Evolutionary conservation across 92 coral and sea anemone genomes (phyloP), one percentile per base, ranked within the genome.

Genomic region (Epizoanthus scotinus): DNA sequence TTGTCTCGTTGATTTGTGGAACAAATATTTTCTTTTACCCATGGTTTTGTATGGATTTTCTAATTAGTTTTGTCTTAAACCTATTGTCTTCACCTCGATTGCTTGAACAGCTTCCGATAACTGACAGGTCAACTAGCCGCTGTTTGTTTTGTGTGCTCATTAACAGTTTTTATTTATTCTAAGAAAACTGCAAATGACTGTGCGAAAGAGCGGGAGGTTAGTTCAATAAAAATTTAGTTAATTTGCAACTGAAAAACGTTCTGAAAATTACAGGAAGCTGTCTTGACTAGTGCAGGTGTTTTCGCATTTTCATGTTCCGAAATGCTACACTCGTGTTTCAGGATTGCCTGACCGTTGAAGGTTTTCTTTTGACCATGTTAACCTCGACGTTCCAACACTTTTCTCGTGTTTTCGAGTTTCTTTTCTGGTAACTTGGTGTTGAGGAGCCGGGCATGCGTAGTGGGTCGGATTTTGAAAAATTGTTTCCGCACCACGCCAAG

Each of bases 81-180:
- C 67, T 22, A 58, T 75, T 75, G 81, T 75, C 21, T 18, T 24
- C 29, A 58, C 36, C 36, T 22, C 3, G 24, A 54, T 17, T 49
- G 40, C 13, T 21, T 0, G 81, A 38, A 5, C 40, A 6, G 40
- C 15, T 13, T 60, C 52, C 38, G 68, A 55, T 59, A 17, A 47
- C 5, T 40, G 60, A 21, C 44, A 34, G 34, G 9, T 17, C 10
- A 10, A 59, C 38, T 36, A 34, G 21, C 26, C 9, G 34, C 29
- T 34, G 57, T n/a, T 21, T 38, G 55, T 36, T 59, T 36, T 58
- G 22, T 58, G 14, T 1, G 17, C 67, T 60, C 68, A 38, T 75
- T 40, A 58, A 67, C 52, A 9, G 38, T 36, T 59, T 57, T 59
- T 75, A 55, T 75, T 75, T 75, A 36, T 40, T 58, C 20, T 44